Conservation (phyloP, 2,797 vertebrate genomes). For the Silurus aristotelis region DNA sequence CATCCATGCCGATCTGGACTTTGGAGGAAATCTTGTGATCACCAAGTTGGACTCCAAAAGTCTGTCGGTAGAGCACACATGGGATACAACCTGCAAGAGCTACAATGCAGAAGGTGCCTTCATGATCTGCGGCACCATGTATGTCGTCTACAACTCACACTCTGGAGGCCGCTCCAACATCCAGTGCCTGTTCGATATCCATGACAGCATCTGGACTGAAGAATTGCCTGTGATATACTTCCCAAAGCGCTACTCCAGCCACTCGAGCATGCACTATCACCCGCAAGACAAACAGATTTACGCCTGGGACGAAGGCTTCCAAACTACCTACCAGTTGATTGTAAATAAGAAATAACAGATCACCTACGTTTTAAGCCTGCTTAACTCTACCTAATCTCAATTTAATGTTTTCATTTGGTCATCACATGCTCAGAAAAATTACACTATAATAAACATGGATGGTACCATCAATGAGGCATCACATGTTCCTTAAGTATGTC, state of each 20-base stretch:
- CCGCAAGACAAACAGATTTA: constrained; percentile 86
- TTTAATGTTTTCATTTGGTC: not conserved
- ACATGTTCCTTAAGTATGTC: not conserved
- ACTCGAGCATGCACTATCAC: constrained; percentile 87
- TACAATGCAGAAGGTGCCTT: constrained; percentile 88
- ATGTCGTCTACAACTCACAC: constrained; percentile 85
- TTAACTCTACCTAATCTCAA: not conserved
- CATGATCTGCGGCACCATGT: constrained; percentile 86
- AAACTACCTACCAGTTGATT: constrained; percentile 89
- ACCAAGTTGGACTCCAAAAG: constrained; percentile 82
- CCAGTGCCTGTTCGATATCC: constrained; percentile 85
- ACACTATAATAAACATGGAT: not conserved
- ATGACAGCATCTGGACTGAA: constrained; percentile 69
- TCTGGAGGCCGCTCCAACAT: constrained; percentile 83
- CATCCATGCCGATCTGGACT: constrained; percentile 83
- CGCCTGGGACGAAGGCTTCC: constrained; percentile 92
- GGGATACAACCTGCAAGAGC: constrained; percentile 88
- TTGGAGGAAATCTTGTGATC: constrained; percentile 81
- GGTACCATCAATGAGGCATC: not conserved
- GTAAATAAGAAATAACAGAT: constrained; percentile 62
- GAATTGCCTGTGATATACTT: constrained; percentile 80
- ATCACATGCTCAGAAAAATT: not conserved
- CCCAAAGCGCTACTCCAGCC: constrained; percentile 83
- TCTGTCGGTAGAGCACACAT: constrained; percentile 80
- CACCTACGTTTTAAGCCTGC: not conserved